phyloP scores from a whole-genome alignment of 2,113 vertebrate genomes.

The Eurystomus gularis region DNA sequence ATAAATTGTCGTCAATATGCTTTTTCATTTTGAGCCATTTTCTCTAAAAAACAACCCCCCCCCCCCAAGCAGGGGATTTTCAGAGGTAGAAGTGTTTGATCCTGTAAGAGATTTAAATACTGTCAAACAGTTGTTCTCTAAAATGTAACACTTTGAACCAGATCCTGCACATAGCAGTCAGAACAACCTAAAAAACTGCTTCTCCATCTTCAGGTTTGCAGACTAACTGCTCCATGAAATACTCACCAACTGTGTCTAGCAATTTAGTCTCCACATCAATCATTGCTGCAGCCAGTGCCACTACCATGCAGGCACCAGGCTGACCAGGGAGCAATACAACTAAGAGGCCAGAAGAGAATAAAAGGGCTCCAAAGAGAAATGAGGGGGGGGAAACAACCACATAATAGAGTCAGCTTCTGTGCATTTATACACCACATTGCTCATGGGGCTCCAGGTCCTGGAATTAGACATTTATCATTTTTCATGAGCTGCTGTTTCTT shows the following conservation, averaged over 20 bases:
- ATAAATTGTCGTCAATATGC: background rate
- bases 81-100: background rate
- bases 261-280: conserved; percentile 12
- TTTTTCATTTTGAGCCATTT: background rate
- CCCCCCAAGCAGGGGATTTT: background rate
- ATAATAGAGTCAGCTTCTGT: background rate
- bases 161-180: background rate
- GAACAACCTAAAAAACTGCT: background rate
- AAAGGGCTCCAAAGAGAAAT: background rate
- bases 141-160: background rate
- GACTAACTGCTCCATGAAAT: conserved; percentile 15
- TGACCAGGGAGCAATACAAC: background rate
- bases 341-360: background rate
- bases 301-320: background rate
- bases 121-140: too few relatives aligned
- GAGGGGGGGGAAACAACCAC: background rate
- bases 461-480: background rate
- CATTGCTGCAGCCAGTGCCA: background rate
- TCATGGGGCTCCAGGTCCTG: background rate
- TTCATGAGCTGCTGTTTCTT: background rate
- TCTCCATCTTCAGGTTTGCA: background rate
- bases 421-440: background rate
- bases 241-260: background rate
- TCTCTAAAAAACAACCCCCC: background rate
- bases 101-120: background rate